Base-by-base conservation (phyloP, 2,888 invertebrate species). In the Ligdia adustata region DNA sequence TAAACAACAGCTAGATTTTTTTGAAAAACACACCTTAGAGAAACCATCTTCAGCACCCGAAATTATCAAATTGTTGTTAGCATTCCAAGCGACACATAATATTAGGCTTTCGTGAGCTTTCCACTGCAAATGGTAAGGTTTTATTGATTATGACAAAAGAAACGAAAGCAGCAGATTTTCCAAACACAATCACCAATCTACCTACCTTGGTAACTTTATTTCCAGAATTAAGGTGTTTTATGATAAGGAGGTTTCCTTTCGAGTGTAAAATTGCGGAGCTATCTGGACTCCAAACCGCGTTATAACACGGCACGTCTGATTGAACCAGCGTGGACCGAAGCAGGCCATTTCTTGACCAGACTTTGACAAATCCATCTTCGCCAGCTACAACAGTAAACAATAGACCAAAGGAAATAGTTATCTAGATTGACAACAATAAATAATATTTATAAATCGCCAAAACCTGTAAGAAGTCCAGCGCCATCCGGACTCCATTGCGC, bases 321-420 rank as follows among this genome's bases (percentile, higher is more conserved):
- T 93, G 93, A 60, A 96, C 95, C 29, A 97, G 93, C 1, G 98
- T 93, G 0, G 98, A 98, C 1, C 99, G 92, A 7, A 99, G 91
- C 92, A 98, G 95, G 7, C 99, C 99, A 68, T 96, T 97, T 31
- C 98, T 92, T 0, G 99, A 99, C 99, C 99, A 99, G 49, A 99
- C 95, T 88, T 99, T 99, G 1, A 99, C 94, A 44, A 94, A 93
- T 1, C 99, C 99, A 87, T 99, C 99, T 90, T 99, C 99, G 0
- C 99, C 99, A 53, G 96, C 98, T 95, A 9, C 69, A 49, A 28
- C 15, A 13, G 14, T 14, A 15, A 12, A 39, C 22, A 11, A 9
- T 22, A 29, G 12, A 4, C 6, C 18, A 6, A 5, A 18, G 18
- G 4, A 18, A 18, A 5, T 6, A 18, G 6, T 6, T 5, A 1